phyloP scores from a whole-genome alignment of 2,888 invertebrate species.

The Sesia apiformis region DNA sequence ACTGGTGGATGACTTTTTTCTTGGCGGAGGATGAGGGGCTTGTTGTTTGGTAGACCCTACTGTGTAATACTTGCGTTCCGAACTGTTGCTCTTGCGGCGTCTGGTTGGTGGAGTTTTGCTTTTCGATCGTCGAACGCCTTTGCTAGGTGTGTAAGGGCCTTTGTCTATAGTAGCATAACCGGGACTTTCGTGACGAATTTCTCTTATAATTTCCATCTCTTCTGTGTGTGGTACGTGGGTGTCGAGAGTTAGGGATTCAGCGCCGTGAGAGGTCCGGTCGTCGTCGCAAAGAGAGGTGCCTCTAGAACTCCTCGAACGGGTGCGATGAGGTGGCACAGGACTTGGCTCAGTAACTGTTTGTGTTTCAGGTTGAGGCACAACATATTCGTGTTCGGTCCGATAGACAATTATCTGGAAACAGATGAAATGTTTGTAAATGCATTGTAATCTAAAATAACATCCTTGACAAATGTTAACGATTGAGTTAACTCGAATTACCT shows the following conservation, averaged over 20 bases:
- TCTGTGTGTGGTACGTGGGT: conserved; percentile 43
- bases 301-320: conserved; percentile 70
- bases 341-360: conserved; percentile 72
- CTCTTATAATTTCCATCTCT: conserved; percentile 43
- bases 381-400: conserved; percentile 79
- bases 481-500: too few relatives aligned
- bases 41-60: conserved; percentile 60
- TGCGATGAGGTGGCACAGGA: conserved; percentile 71
- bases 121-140: conserved; percentile 70
- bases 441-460: neutral
- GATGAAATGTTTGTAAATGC: neutral
- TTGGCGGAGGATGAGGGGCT: conserved; percentile 78
- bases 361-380: conserved; percentile 72
- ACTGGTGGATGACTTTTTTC: conserved; percentile 75
- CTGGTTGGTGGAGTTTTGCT: conserved; percentile 66
- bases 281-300: conserved; percentile 77
- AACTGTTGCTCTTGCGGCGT: conserved; percentile 62
- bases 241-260: conserved; percentile 77
- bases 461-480: too few relatives aligned
- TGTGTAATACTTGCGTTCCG: conserved; percentile 80
- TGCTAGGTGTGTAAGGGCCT: conserved; percentile 76
- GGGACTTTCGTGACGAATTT: conserved; percentile 62
- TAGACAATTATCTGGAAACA: conserved; percentile 77
- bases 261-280: conserved; percentile 81
- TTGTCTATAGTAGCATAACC: conserved; percentile 89